A percentile compares a stretch with the other conserved stretches of the same genome.
phyloP scores from a whole-genome alignment of 1,140 invertebrate species.

The Ostrea denselamellosa region DNA sequence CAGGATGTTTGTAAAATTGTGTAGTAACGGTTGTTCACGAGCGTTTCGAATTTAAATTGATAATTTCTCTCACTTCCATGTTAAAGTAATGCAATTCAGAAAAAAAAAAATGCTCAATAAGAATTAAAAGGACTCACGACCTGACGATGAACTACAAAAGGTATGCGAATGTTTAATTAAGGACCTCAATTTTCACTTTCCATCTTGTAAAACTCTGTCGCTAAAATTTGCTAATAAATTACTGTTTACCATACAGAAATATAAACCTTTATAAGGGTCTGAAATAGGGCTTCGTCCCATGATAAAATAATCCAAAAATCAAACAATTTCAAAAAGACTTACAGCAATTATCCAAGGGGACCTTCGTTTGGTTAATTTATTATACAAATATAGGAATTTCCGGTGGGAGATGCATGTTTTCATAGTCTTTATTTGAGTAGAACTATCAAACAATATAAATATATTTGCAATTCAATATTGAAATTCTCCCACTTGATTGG shows the following conservation, averaged over 20 bases:
- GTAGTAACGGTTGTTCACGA: not conserved
- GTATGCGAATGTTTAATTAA: not conserved
- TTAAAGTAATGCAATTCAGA: not conserved
- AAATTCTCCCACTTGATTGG: too few species aligned
- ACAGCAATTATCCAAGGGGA: not conserved
- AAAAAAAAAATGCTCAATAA: conserved; percentile 13
- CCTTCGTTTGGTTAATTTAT: not conserved
- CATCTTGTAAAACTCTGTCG: not conserved
- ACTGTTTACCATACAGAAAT: not conserved
- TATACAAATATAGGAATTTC: not conserved
- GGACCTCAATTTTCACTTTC: not conserved
- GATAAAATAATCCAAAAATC: not conserved
- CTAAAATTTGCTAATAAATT: not conserved
- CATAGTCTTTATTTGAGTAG: not conserved
- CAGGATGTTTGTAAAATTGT: too few species aligned
- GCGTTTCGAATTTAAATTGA: not conserved
- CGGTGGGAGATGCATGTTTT: not conserved
- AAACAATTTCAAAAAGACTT: not conserved
- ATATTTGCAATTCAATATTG: too few species aligned
- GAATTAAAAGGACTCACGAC: not conserved
- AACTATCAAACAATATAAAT: not conserved
- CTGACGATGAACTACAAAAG: not conserved
- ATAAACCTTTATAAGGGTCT: not conserved
- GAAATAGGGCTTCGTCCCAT: not conserved
- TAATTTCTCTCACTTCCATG: not conserved